Percentiles rank a stretch among this genome's conserved stretches.
Conservation (phyloP, 64 coral and sea anemone genomes). For the Montipora sp. region DNA sequence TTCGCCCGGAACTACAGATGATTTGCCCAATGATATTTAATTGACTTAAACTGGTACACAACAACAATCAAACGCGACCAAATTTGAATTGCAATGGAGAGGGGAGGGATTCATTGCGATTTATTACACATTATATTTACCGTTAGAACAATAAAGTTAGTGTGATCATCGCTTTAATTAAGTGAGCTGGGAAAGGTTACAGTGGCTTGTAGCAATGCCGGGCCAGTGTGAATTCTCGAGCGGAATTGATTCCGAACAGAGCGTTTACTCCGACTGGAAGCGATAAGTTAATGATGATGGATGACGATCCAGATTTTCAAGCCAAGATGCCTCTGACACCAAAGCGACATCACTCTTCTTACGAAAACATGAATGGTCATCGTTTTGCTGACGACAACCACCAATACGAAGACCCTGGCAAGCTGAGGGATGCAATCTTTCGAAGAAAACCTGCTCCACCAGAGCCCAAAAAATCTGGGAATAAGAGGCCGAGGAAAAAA, state of each 20-base stretch:
- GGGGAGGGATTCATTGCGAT: no score
- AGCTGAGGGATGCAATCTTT: slow-evolving; percentile 15
- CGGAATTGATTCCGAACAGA: slow-evolving; percentile 52
- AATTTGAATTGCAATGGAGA: no score
- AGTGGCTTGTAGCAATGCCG: slow-evolving; percentile 37
- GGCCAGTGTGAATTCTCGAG: slow-evolving; percentile 48
- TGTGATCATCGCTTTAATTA: neutral
- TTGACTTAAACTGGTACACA: no score
- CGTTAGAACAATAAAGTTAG: no score
- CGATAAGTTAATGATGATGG: neutral
- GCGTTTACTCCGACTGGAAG: slow-evolving; percentile 42
- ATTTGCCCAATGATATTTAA: no score
- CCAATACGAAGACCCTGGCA: slow-evolving; percentile 63
- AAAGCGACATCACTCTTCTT: slow-evolving; percentile 44
- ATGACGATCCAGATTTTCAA: slow-evolving; percentile 47
- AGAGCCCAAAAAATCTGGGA: slow-evolving; percentile 15
- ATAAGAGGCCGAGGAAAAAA: slow-evolving; percentile 58
- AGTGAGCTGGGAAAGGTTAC: neutral
- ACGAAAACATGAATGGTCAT: slow-evolving; percentile 63
- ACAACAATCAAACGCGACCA: no score
- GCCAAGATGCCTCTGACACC: slow-evolving; percentile 25
- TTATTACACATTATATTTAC: no score
- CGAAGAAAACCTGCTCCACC: slow-evolving; percentile 4
- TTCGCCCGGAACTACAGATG: no score
- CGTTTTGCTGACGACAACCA: slow-evolving; percentile 17